phyloP scores from a whole-genome alignment of 1,140 invertebrate species.

The Batillaria attramentaria region DNA sequence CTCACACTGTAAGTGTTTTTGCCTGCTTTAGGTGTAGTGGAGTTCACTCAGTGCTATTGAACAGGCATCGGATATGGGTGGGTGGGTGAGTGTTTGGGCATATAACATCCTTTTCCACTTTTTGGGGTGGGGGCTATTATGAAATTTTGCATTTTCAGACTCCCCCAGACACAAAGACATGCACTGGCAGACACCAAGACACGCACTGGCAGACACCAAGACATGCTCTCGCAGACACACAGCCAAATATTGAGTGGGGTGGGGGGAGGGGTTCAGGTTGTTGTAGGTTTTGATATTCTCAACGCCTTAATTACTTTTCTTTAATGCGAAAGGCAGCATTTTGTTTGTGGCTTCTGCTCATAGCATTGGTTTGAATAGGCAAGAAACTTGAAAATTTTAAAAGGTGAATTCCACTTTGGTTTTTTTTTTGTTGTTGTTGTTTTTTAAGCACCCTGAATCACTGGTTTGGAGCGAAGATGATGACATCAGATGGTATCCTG shows the following conservation, averaged over 20 bases:
- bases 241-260: too few species aligned
- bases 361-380: not conserved
- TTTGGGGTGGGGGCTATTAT: too few species aligned
- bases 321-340: not conserved
- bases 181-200: too few species aligned
- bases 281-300: too few species aligned
- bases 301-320: not conserved
- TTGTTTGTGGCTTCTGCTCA: not conserved
- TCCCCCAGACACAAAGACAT: too few species aligned
- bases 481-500: slow-evolving; percentile 85
- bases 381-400: not conserved
- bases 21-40: too few species aligned
- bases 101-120: too few species aligned
- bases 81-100: not conserved
- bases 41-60: too few species aligned
- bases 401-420: not conserved
- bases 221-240: too few species aligned
- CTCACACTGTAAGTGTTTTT: slow-evolving; percentile 79
- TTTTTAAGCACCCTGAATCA: slow-evolving; percentile 72
- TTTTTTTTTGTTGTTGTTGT: slow-evolving; percentile 18
- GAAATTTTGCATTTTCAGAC: too few species aligned
- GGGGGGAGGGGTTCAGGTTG: too few species aligned
- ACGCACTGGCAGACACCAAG: too few species aligned
- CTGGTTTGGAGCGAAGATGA: slow-evolving; percentile 74
- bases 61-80: not conserved